These are phyloP conservation scores for Pammene fasciana DNA, from an alignment of 2,888 invertebrate genomes.

Conservation along the genomic window DNA sequence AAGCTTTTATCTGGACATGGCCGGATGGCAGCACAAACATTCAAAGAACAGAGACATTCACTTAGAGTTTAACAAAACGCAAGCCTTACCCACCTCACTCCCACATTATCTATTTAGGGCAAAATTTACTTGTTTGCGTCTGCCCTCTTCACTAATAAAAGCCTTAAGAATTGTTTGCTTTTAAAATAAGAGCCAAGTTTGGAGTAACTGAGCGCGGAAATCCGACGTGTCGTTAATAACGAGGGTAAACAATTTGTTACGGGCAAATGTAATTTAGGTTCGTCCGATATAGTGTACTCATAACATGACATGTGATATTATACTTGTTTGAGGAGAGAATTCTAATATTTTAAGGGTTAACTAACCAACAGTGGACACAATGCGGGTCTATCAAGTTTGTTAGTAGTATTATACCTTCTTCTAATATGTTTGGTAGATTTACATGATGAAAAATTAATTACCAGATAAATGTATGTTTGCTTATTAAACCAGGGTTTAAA, in stretches of 20 bases:
- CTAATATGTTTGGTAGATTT: no score
- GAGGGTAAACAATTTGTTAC: slow-evolving; percentile 21
- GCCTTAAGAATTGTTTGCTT: slow-evolving; percentile 39
- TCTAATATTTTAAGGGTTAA: no score
- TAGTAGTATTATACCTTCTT: no score
- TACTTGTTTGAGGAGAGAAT: neutral
- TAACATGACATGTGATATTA: slow-evolving; percentile 2
- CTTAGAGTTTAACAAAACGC: slow-evolving; percentile 69
- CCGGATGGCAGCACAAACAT: slow-evolving; percentile 78
- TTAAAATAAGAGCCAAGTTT: slow-evolving; percentile 33
- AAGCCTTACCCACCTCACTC: slow-evolving; percentile 51
- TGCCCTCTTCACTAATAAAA: slow-evolving; percentile 40
- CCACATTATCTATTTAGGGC: slow-evolving; percentile 46
- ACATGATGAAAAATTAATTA: no score
- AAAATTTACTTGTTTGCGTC: slow-evolving; percentile 40
- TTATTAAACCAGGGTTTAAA: no score
- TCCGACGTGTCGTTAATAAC: slow-evolving; percentile 28
- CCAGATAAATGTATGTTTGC: no score
- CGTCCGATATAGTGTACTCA: slow-evolving; percentile 14
- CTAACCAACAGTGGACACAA: no score
- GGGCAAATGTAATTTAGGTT: slow-evolving; percentile 10
- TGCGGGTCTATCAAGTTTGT: no score
- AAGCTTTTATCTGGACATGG: slow-evolving; percentile 84
- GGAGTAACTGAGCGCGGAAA: slow-evolving; percentile 25
- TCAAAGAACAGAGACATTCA: slow-evolving; percentile 76